Conservation (phyloP, 2,797 vertebrate genomes). For the Dryobates pubescens region DNA sequence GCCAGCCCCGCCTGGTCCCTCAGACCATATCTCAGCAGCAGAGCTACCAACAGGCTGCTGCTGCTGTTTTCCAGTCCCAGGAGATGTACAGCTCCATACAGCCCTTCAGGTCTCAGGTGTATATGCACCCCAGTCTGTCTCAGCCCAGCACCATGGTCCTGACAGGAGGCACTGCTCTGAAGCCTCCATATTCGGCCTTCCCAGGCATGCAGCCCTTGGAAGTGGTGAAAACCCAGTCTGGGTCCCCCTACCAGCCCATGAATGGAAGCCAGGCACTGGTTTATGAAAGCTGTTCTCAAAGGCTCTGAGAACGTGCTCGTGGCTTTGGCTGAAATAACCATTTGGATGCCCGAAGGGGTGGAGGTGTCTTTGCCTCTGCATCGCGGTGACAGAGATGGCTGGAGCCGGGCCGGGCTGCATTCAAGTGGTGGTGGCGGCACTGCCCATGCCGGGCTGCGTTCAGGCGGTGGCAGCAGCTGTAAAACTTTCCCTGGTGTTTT, state of each 20-base stretch:
- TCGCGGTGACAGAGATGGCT: too few relatives aligned
- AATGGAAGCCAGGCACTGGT: constrained; percentile 94
- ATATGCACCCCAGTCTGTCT: constrained; percentile 98
- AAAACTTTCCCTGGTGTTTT: too few relatives aligned
- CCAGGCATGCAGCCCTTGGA: constrained; percentile 97
- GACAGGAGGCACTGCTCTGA: constrained; percentile 91
- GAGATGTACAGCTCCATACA: constrained; percentile 97
- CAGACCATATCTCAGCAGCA: constrained; percentile 96
- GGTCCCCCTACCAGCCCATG: constrained; percentile 95
- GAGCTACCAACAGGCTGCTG: constrained; percentile 97
- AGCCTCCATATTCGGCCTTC: constrained; percentile 93
- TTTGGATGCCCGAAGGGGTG: too few relatives aligned
- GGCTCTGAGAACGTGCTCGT: too few relatives aligned
- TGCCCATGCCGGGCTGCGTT: too few relatives aligned
- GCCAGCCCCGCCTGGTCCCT: constrained; percentile 94
- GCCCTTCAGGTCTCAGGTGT: constrained; percentile 98
- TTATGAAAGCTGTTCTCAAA: too few relatives aligned
- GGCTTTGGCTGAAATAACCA: too few relatives aligned
- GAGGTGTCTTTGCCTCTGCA: too few relatives aligned
- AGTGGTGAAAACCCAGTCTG: constrained; percentile 94
- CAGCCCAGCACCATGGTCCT: constrained; percentile 96
- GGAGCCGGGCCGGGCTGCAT: too few relatives aligned
- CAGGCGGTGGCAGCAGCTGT: too few relatives aligned
- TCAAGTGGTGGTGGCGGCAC: too few relatives aligned
- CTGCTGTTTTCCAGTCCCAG: constrained; percentile 97